Percentiles rank a stretch among this genome's conserved stretches.
Evolutionary conservation across 1,140 invertebrate species (phyloP).

Genomic region (Grapholita molesta): DNA sequence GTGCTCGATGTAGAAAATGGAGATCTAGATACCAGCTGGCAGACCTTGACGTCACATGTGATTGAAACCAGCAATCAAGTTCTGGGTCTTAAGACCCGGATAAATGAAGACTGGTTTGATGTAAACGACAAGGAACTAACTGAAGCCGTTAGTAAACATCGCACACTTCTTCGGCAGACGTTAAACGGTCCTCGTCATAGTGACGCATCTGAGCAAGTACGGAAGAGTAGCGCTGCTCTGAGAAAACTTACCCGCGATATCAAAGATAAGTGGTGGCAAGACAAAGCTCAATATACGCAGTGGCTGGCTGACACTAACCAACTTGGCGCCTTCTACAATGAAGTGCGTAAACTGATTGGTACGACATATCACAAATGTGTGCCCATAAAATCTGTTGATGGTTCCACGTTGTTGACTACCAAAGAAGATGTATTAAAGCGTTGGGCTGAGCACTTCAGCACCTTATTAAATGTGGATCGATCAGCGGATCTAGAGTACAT

Average conservation of each 20-base stretch:
- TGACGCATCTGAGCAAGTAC: background rate
- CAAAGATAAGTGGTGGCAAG: background rate
- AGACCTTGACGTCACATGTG: background rate
- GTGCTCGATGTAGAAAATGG: background rate
- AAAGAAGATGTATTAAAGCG: background rate
- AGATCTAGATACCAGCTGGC: background rate
- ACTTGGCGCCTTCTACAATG: background rate
- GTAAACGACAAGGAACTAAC: background rate
- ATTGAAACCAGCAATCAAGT: background rate
- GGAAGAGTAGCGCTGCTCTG: background rate
- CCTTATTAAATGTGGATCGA: background rate
- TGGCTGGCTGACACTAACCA: no score
- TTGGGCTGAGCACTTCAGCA: background rate
- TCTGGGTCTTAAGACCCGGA: background rate
- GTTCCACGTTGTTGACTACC: background rate
- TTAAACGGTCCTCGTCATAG: background rate
- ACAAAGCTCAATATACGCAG: background rate
- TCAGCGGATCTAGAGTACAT: background rate
- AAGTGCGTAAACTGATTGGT: background rate
- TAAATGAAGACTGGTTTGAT: constrained; percentile 5
- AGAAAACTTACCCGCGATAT: background rate
- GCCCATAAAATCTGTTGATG: background rate
- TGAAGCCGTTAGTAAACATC: background rate
- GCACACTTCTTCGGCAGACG: background rate
- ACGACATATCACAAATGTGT: background rate